These are phyloP conservation scores for Bombyx mandarina DNA, from an alignment of 1,140 invertebrate genomes.

Conservation along the genomic window DNA sequence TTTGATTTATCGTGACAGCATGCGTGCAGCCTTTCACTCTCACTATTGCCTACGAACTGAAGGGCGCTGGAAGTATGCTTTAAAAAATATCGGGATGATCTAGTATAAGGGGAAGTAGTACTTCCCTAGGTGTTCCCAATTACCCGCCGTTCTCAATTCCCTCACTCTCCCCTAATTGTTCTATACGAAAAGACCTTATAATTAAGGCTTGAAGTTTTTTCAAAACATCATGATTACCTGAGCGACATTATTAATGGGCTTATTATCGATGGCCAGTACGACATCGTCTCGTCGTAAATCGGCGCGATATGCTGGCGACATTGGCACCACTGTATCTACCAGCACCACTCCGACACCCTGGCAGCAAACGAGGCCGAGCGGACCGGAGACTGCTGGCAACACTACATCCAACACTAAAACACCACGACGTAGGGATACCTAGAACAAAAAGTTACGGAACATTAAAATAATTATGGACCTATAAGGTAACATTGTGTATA, in stretches of 20 bases:
- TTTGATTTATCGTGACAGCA: too few relatives aligned
- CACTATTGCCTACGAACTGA: too few relatives aligned
- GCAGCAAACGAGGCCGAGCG: conserved; percentile 56
- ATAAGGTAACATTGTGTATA: neutral
- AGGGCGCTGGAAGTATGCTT: too few relatives aligned
- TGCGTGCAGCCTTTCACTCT: too few relatives aligned
- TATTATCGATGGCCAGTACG: conserved; percentile 85
- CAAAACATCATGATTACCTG: conserved; percentile 70
- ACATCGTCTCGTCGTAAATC: conserved; percentile 85
- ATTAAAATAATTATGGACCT: neutral
- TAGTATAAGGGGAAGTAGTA: too few relatives aligned
- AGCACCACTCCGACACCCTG: conserved; percentile 73
- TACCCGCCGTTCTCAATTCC: too few relatives aligned
- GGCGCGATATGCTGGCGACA: conserved; percentile 81
- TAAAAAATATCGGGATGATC: too few relatives aligned
- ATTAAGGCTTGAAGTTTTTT: too few relatives aligned
- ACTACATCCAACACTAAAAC: conserved; percentile 53
- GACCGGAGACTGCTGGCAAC: conserved; percentile 44
- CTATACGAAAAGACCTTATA: too few relatives aligned
- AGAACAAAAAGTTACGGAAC: conserved; percentile 1
- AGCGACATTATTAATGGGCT: conserved; percentile 79
- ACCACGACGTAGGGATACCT: conserved; percentile 56
- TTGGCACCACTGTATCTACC: conserved; percentile 82
- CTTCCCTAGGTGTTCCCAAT: too few relatives aligned
- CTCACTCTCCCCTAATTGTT: too few relatives aligned